Conservation (phyloP, 2,888 invertebrate genomes). For the Psylliodes chrysocephalus region DNA sequence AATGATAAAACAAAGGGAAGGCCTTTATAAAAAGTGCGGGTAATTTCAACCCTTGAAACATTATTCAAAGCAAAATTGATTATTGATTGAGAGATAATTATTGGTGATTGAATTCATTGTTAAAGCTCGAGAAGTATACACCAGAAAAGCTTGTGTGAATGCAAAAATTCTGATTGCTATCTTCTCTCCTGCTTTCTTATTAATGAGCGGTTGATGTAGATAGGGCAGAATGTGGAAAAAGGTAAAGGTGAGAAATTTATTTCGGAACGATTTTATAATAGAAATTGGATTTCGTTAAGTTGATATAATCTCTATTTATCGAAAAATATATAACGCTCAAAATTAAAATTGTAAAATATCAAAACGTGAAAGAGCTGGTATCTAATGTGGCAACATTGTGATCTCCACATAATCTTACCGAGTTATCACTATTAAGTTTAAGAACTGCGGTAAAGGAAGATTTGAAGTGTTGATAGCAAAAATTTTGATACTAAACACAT, state of each 20-base stretch:
- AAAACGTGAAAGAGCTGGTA: too few relatives aligned
- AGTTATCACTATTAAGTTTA: too few relatives aligned
- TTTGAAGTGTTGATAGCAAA: too few relatives aligned
- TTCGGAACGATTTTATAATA: background rate
- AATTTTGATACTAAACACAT: too few relatives aligned
- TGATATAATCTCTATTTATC: too few relatives aligned
- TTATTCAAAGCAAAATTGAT: background rate
- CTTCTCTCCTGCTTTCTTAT: background rate
- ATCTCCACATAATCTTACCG: too few relatives aligned
- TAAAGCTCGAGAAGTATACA: background rate
- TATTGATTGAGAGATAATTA: conserved; percentile 10
- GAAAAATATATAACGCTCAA: too few relatives aligned
- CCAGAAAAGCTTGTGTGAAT: background rate
- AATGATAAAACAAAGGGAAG: background rate
- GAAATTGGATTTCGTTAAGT: too few relatives aligned
- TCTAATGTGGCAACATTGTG: too few relatives aligned
- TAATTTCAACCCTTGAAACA: conserved; percentile 2
- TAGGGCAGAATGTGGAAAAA: background rate
- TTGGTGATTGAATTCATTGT: conserved; percentile 7
- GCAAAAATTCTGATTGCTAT: conserved; percentile 4
- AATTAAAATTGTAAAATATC: too few relatives aligned
- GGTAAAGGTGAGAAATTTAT: too few relatives aligned
- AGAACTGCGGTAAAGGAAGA: too few relatives aligned
- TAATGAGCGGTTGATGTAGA: conserved; percentile 6
- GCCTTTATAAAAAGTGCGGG: background rate